Evolutionary conservation across 2,888 invertebrate genomes (phyloP), one percentile per base, ranked within the genome.

Genomic region (Cataglyphis livida): DNA sequence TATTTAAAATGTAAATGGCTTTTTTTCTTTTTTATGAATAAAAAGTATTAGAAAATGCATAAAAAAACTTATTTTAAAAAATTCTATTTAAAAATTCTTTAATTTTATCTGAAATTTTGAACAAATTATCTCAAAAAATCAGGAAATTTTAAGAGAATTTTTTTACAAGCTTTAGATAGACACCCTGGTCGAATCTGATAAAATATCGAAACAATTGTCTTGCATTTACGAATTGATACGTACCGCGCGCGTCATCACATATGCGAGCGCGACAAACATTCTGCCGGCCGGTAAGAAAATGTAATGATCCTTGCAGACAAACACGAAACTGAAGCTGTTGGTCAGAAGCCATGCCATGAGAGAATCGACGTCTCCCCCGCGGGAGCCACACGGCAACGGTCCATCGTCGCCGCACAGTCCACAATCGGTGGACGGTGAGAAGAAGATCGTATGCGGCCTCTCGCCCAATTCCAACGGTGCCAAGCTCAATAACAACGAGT

Each of bases 321-420:
- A 96, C 92, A 96, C 97, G 94, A 98, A 98, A 95, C 96, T 97
- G 87, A 98, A 98, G 95, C 96, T 98, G 93, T 96, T 98, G 91
- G 98, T 98, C 83, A 96, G 98, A 92, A 98, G 98, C 93, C 98
- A 98, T 95, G 98, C 98, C 87, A 97, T 98, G 96, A 96, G 98
- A 93, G 98, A 98, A 94, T 97, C 98, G 86, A 96, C 97, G 65
- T 95, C 96, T 68, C 96, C 96, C 54, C 96, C 95, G 32, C 94
- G 95, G 76, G 95, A 95, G 89, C 95, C 95, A 18, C 93, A 93
- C 83, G 75, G 75, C 64, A 93, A 93, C 85, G 91, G 92, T 87
- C 88, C 92, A 41, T 82, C 92, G 44, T 92, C 92, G 73, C 92
- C 93, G 62, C 92, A 92, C 59, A 92, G 91, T 83, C 92, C 92